phyloP scores from a whole-genome alignment of 2,113 vertebrate genomes.

The Pangasianodon hypophthalmus region DNA sequence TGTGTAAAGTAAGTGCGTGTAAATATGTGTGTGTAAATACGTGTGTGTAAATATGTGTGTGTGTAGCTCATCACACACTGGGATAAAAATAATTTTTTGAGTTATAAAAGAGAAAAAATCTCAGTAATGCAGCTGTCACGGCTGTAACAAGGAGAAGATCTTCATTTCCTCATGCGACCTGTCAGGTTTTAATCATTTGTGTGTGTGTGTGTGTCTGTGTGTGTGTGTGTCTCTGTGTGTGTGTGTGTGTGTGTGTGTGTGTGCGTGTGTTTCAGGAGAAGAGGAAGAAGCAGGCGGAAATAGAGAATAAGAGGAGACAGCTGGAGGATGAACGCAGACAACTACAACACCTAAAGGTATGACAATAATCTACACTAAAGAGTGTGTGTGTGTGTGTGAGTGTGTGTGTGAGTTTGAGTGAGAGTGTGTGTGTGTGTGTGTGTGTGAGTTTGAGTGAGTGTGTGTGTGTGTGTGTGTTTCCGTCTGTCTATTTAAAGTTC shows the following conservation, averaged over 20 bases:
- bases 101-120: neutral
- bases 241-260: constrained; percentile 23
- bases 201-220: constrained; percentile 16
- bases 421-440: constrained; percentile 36
- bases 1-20: neutral
- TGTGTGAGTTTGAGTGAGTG: constrained; percentile 8
- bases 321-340: constrained; percentile 90
- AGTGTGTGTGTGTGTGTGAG: neutral
- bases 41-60: neutral
- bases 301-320: constrained; percentile 89
- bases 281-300: constrained; percentile 87
- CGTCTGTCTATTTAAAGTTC: constrained; percentile 36
- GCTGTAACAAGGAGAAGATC: neutral
- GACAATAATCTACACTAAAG: neutral
- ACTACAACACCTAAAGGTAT: constrained; percentile 94
- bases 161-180: neutral
- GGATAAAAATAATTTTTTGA: neutral
- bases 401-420: constrained; percentile 4
- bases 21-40: neutral
- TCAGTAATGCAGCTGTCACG: neutral
- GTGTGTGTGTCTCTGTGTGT: constrained; percentile 34
- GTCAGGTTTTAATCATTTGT: neutral
- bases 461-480: constrained; percentile 27
- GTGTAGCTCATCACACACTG: neutral
- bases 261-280: constrained; percentile 80